Percentiles rank a stretch among this genome's conserved stretches.
phyloP scores from a whole-genome alignment of 2,888 invertebrate genomes.

The Ditula angustiorana region DNA sequence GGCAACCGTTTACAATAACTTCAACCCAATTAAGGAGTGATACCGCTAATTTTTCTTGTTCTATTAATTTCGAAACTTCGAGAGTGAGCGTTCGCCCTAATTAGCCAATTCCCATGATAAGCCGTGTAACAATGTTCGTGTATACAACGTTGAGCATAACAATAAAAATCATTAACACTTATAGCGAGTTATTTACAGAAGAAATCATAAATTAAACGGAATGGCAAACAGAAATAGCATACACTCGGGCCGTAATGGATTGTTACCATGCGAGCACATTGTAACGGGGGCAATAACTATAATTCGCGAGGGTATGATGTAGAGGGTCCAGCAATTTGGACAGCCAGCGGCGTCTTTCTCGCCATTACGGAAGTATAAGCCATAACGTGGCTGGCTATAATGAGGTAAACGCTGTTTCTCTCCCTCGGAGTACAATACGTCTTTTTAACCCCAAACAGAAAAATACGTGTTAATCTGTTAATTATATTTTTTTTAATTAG shows the following conservation, averaged over 20 bases:
- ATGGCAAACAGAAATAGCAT: slow-evolving; percentile 33
- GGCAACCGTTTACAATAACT: too few relatives aligned
- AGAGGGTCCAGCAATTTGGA: slow-evolving; percentile 18
- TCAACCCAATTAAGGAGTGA: not conserved
- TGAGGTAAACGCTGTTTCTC: not conserved
- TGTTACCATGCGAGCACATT: slow-evolving; percentile 38
- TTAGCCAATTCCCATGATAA: not conserved
- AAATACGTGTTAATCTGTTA: not conserved
- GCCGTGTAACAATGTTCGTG: not conserved
- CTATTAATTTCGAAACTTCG: not conserved
- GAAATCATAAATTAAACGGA: slow-evolving; percentile 34
- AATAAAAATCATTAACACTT: slow-evolving; percentile 15
- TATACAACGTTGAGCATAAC: slow-evolving; percentile 3
- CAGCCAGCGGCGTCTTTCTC: slow-evolving; percentile 11
- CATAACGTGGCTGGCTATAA: not conserved
- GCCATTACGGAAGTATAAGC: slow-evolving; percentile 9
- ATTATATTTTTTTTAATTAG: too few relatives aligned
- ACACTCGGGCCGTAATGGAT: slow-evolving; percentile 29
- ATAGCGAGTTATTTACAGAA: slow-evolving; percentile 7
- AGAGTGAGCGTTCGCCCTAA: not conserved
- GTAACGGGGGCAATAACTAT: slow-evolving; percentile 35
- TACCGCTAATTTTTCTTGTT: not conserved
- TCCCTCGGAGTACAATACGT: not conserved
- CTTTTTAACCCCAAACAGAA: not conserved
- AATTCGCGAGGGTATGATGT: slow-evolving; percentile 27